Conservation (phyloP, 37 sponge, comb jelly and placozoan species). For the Lycopodina hypogea region DNA sequence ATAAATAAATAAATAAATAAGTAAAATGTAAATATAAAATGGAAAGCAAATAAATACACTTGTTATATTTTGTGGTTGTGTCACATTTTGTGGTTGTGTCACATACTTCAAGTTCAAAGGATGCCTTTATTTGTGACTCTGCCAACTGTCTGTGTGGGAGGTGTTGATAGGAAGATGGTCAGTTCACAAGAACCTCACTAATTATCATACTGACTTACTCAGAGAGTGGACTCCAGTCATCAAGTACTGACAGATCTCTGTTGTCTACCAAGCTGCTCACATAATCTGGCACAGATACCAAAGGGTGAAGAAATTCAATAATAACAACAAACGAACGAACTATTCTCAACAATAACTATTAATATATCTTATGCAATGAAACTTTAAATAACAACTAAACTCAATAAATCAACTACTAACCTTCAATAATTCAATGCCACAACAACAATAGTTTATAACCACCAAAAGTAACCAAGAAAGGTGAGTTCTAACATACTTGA, state of each 20-base stretch:
- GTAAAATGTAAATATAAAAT: no score
- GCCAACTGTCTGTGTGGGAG: slow-evolving; percentile 20
- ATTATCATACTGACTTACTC: slow-evolving; percentile 2
- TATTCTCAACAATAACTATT: no score
- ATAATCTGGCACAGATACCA: slow-evolving; percentile 15
- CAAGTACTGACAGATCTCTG: slow-evolving; percentile 64
- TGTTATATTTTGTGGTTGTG: no score
- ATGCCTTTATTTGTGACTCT: slow-evolving; percentile 28
- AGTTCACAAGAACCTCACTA: no score
- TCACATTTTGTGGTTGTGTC: not conserved
- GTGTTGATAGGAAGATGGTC: no score
- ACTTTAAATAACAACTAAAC: not conserved
- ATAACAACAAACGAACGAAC: not conserved
- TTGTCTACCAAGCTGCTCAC: slow-evolving; percentile 51
- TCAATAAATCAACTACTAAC: not conserved
- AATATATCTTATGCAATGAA: not conserved
- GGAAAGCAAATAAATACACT: no score
- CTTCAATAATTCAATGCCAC: no score
- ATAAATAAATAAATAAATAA: no score
- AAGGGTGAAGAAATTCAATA: not conserved
- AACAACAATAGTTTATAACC: no score
- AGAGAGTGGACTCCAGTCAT: slow-evolving; percentile 50
- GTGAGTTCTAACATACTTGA: slow-evolving; percentile 9
- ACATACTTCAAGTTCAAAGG: slow-evolving; percentile 46
- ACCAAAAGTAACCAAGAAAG: not conserved